A percentile compares a stretch with the other conserved stretches of the same genome.
Conservation (phyloP, 92 coral and sea anemone species). For the Epizoanthus rinbou region DNA sequence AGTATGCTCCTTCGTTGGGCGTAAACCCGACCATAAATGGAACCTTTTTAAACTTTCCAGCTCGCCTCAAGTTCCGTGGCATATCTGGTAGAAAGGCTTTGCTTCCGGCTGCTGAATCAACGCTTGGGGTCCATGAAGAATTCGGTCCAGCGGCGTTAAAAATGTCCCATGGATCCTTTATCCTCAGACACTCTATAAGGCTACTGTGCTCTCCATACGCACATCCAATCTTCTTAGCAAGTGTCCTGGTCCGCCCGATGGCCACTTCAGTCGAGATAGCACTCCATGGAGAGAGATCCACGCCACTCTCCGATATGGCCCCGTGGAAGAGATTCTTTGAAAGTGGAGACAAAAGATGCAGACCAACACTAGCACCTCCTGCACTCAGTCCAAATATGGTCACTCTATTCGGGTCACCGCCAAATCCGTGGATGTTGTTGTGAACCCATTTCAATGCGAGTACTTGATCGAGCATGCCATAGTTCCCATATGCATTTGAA, state of each 20-base stretch:
- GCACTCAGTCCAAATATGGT: constrained; percentile 37
- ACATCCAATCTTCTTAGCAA: too few relatives aligned
- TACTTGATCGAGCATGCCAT: constrained; percentile 28
- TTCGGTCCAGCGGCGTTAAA: too few relatives aligned
- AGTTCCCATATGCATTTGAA: background rate
- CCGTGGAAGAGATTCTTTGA: background rate
- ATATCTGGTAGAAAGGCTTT: background rate
- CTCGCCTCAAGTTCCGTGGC: background rate
- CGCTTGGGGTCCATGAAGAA: background rate
- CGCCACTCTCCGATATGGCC: constrained; percentile 23
- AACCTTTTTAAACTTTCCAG: background rate
- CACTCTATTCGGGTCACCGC: constrained; percentile 12
- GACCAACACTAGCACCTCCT: constrained; percentile 31
- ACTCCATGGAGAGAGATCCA: background rate
- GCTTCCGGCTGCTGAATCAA: background rate
- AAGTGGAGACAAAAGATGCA: constrained; percentile 9
- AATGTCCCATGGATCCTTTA: too few relatives aligned
- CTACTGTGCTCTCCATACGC: too few relatives aligned
- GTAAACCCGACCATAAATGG: background rate
- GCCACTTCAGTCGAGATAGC: too few relatives aligned
- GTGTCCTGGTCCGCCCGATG: too few relatives aligned
- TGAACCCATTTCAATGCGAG: constrained; percentile 18
- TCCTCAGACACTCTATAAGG: too few relatives aligned
- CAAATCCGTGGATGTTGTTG: background rate
- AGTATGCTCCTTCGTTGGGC: background rate